A percentile compares a stretch with the other conserved stretches of the same genome.
Evolutionary conservation across 1,140 invertebrate genomes (phyloP).

Genomic region (Drosophila nebulosa): DNA sequence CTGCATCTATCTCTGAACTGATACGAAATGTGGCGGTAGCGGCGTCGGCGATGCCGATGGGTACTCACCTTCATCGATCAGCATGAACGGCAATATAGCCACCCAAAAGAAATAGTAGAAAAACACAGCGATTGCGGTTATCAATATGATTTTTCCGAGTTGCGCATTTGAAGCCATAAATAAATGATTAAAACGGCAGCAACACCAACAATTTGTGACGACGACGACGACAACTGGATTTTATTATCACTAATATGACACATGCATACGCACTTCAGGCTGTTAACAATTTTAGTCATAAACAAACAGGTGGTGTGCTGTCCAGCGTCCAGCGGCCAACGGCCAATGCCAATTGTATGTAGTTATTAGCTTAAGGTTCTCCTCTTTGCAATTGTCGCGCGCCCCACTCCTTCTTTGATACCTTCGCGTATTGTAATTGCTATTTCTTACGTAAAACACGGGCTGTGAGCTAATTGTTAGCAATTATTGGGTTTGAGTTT

Average conservation of each 20-base stretch:
- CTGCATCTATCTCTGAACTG: not conserved
- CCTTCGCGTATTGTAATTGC: not conserved
- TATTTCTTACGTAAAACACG: constrained; percentile 13
- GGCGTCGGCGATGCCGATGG: not conserved
- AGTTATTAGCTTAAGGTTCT: not conserved
- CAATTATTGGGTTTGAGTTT: not conserved
- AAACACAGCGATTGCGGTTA: constrained; percentile 83
- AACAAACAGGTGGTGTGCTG: constrained; percentile 13
- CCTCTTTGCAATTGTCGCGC: not conserved
- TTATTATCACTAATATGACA: not conserved
- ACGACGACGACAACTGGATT: not conserved
- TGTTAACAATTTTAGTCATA: constrained; percentile 1
- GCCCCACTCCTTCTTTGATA: not conserved
- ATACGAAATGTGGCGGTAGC: no score
- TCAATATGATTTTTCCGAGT: constrained; percentile 84
- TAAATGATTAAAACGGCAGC: constrained; percentile 36
- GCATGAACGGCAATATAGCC: constrained; percentile 86
- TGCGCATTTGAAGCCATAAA: constrained; percentile 81
- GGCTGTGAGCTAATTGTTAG: not conserved
- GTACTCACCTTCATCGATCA: constrained; percentile 81
- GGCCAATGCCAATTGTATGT: not conserved
- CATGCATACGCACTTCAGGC: constrained; percentile 9
- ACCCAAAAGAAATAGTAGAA: constrained; percentile 86
- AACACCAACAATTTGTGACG: constrained; percentile 24
- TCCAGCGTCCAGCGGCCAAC: not conserved